phyloP scores from a whole-genome alignment of 2,113 vertebrate genomes.

The Dunckerocampus dactyliophorus region DNA sequence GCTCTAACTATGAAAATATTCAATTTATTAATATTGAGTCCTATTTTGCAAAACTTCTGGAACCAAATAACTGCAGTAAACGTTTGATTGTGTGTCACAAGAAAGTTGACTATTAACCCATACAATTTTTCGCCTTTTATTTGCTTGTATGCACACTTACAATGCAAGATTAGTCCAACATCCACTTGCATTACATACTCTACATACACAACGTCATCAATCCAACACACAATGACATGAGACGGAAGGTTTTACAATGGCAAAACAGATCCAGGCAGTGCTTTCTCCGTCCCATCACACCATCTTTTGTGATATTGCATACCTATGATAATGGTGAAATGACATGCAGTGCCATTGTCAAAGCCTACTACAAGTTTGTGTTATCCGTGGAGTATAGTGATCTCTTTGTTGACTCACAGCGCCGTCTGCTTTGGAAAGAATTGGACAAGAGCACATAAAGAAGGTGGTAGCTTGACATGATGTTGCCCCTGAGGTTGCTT shows the following conservation, averaged over 20 bases:
- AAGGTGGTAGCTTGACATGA: constrained; percentile 44
- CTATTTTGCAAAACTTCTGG: no score
- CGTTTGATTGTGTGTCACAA: constrained; percentile 3
- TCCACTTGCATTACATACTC: constrained; percentile 55
- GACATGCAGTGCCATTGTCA: constrained; percentile 67
- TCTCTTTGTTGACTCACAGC: constrained; percentile 47
- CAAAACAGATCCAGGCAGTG: constrained; percentile 65
- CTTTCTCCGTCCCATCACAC: constrained; percentile 30
- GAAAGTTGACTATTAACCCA: constrained; percentile 13
- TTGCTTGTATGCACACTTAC: constrained; percentile 70
- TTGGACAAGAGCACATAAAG: constrained; percentile 38
- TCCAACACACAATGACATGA: constrained; percentile 58
- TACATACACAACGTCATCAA: constrained; percentile 60
- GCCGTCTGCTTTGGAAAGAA: constrained; percentile 48
- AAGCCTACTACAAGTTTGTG: constrained; percentile 53
- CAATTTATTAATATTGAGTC: no score
- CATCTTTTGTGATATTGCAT: constrained; percentile 59
- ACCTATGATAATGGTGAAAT: constrained; percentile 63
- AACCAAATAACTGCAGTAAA: background rate
- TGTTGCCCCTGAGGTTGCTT: constrained; percentile 70
- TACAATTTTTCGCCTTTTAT: constrained; percentile 66
- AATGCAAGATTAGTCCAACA: constrained; percentile 60
- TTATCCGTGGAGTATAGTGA: constrained; percentile 55
- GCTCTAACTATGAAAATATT: no score
- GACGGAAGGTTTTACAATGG: constrained; percentile 61